Conservation (phyloP, 2,797 vertebrate genomes). For the Etheostoma perlongum region DNA sequence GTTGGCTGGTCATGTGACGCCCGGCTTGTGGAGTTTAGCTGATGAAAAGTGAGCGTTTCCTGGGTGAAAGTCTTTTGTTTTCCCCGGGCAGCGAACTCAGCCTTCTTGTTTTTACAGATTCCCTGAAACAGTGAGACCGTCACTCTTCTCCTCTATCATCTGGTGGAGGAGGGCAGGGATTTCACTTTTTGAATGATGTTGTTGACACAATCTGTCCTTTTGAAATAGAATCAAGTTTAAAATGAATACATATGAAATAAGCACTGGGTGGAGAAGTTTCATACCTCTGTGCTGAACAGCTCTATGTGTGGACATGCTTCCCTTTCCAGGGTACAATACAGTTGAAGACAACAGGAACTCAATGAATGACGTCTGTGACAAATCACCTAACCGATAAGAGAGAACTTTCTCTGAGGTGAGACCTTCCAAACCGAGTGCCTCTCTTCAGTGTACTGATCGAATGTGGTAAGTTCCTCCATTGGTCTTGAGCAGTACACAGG, state of each 20-base stretch:
- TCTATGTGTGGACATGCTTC: not conserved
- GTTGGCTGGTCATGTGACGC: too few species aligned
- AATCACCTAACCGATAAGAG: constrained; percentile 9
- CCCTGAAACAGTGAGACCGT: constrained; percentile 11
- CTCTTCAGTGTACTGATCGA: constrained; percentile 11
- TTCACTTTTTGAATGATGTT: constrained; percentile 11
- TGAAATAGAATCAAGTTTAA: constrained; percentile 1
- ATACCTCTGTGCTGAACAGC: not conserved
- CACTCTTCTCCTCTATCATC: constrained; percentile 12
- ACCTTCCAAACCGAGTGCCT: constrained; percentile 11
- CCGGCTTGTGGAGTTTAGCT: too few species aligned
- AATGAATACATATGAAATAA: not conserved
- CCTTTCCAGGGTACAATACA: not conserved
- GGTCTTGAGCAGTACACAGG: constrained; percentile 28
- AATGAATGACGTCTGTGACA: constrained; percentile 15
- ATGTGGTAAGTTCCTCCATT: constrained; percentile 39
- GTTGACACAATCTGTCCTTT: constrained; percentile 24
- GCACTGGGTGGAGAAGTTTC: not conserved
- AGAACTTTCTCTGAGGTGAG: constrained; percentile 9
- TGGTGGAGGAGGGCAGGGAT: not conserved
- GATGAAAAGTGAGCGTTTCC: too few species aligned
- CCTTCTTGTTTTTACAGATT: not conserved
- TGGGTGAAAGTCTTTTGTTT: too few species aligned
- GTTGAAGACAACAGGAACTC: constrained; percentile 21
- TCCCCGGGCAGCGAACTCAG: too few species aligned